A percentile compares a stretch with the other conserved stretches of the same genome.
These are phyloP conservation scores for Nebria ingens DNA, from an alignment of 1,140 invertebrate genomes.

Conservation along the genomic window DNA sequence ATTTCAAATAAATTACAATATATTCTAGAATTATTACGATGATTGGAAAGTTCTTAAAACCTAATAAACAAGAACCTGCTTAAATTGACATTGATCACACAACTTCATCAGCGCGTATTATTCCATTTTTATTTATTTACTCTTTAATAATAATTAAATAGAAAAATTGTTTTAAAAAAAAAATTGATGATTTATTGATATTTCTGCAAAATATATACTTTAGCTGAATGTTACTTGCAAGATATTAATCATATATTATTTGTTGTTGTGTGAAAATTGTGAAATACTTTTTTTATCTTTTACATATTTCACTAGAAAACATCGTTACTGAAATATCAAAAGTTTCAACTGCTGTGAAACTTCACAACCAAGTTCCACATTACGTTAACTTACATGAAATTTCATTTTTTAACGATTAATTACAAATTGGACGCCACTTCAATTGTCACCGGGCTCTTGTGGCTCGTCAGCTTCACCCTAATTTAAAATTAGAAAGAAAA, in stretches of 20 bases:
- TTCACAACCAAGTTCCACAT: constrained; percentile 37
- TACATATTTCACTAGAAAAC: constrained; percentile 37
- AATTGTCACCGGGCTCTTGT: constrained; percentile 35
- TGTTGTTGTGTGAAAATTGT: constrained; percentile 34
- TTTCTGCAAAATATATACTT: neutral
- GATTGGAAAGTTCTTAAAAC: constrained; percentile 17
- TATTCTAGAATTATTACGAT: constrained; percentile 17
- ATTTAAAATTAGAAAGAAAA: constrained; percentile 20
- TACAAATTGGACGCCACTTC: constrained; percentile 33
- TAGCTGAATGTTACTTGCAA: constrained; percentile 8
- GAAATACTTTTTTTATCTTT: constrained; percentile 33
- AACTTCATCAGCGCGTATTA: constrained; percentile 18
- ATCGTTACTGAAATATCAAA: constrained; percentile 36
- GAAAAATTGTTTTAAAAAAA: constrained; percentile 2
- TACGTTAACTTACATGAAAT: constrained; percentile 39
- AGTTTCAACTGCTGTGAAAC: constrained; percentile 35
- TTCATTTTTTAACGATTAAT: constrained; percentile 36
- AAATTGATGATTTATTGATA: neutral
- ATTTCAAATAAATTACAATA: constrained; percentile 26
- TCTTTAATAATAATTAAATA: neutral
- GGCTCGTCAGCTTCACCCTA: constrained; percentile 35
- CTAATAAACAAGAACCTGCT: constrained; percentile 20
- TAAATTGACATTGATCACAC: constrained; percentile 31
- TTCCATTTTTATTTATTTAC: neutral
- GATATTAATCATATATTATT: constrained; percentile 10